Evolutionary conservation across 2,888 invertebrate species (phyloP).

Genomic region (Osmoderma eremita): DNA sequence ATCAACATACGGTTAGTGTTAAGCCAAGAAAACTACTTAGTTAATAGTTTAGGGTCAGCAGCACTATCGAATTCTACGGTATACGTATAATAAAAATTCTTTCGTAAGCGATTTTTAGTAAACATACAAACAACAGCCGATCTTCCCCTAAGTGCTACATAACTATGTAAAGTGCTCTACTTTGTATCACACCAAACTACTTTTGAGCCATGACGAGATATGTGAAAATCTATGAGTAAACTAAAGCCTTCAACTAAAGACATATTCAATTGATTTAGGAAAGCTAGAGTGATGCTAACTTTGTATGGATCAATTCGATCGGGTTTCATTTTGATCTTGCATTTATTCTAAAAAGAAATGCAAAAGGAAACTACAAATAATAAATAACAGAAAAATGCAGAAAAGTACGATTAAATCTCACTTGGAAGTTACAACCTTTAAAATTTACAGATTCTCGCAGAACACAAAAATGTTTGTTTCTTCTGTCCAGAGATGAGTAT

Average conservation of each 20-base stretch:
- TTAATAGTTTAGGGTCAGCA: not conserved
- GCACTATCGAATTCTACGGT: constrained; percentile 9
- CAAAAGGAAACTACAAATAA: not conserved
- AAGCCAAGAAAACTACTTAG: constrained; percentile 12
- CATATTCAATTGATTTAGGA: too few relatives aligned
- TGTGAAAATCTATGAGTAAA: constrained; percentile 15
- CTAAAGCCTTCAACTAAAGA: not conserved
- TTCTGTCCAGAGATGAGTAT: too few relatives aligned
- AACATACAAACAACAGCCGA: constrained; percentile 31
- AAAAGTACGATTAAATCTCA: not conserved
- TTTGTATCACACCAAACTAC: constrained; percentile 62
- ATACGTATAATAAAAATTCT: too few relatives aligned
- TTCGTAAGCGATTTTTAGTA: constrained; percentile 11
- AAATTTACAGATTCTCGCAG: too few relatives aligned
- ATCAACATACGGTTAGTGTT: constrained; percentile 5
- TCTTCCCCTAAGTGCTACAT: constrained; percentile 50
- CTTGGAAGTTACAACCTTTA: too few relatives aligned
- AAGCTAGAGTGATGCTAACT: too few relatives aligned
- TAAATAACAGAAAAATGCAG: not conserved
- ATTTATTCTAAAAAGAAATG: not conserved
- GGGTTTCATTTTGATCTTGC: constrained; percentile 2
- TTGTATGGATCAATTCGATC: too few relatives aligned
- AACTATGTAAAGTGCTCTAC: constrained; percentile 55
- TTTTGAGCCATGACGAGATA: constrained; percentile 42
- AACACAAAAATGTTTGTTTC: too few relatives aligned